Evolutionary conservation across 1,140 invertebrate genomes (phyloP).

Genomic region (Helicoverpa zea): DNA sequence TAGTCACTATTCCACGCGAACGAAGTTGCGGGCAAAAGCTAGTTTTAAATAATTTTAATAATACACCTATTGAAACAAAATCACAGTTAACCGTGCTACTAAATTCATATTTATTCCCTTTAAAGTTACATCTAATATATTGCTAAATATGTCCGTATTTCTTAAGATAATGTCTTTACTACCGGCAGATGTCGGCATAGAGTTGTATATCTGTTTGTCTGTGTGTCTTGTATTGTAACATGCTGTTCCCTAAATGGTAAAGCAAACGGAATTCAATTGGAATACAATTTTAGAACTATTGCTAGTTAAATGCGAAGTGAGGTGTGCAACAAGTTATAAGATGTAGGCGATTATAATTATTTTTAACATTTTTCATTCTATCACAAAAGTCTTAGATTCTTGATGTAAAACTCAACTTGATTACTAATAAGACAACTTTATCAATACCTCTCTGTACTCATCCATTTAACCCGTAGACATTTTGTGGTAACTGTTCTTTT

Average conservation of each 20-base stretch:
- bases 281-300: slow-evolving; percentile 34
- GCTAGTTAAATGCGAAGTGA: not conserved
- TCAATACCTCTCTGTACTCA: no score
- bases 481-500: no score
- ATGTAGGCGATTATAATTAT: not conserved
- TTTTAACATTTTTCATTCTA: no score
- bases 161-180: not conserved
- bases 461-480: no score
- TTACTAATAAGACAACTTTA: no score
- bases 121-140: not conserved
- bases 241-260: slow-evolving; percentile 23
- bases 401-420: no score
- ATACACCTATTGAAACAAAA: no score
- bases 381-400: no score
- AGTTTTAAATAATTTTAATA: no score
- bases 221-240: slow-evolving; percentile 7
- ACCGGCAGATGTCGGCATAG: slow-evolving; percentile 15
- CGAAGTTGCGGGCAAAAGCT: no score
- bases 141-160: not conserved
- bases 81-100: not conserved
- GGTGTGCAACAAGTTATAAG: not conserved
- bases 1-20: no score
- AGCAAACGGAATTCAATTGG: slow-evolving; percentile 25
- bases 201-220: not conserved
- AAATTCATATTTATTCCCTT: not conserved